These are phyloP conservation scores for Gisinianus flammeolus DNA, from an alignment of 2,888 invertebrate genomes.

Conservation along the genomic window DNA sequence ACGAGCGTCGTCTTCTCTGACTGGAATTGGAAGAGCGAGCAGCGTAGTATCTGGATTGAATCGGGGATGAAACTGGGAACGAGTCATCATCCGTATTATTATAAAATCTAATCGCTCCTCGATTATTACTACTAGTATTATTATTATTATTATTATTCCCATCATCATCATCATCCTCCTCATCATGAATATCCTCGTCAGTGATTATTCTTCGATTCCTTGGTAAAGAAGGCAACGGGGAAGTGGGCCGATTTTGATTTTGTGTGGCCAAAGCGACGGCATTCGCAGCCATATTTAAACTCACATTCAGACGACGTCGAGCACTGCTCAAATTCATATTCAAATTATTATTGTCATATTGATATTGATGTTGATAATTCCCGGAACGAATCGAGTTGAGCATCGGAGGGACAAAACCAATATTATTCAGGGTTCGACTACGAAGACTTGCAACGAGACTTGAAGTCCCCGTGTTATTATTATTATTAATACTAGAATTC, in stretches of 20 bases:
- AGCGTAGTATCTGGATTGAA: not conserved
- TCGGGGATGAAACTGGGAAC: too few species aligned
- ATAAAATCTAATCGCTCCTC: not conserved
- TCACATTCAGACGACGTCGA: not conserved
- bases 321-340: too few species aligned
- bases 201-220: too few species aligned
- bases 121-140: too few species aligned
- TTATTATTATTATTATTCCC: not conserved
- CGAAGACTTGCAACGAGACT: too few species aligned
- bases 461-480: too few species aligned
- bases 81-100: not conserved
- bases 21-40: not conserved
- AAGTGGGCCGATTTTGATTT: too few species aligned
- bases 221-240: not conserved
- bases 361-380: too few species aligned
- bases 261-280: not conserved
- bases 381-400: not conserved
- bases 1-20: not conserved
- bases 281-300: not conserved
- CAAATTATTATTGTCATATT: not conserved
- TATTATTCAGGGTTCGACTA: too few species aligned
- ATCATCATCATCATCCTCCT: not conserved
- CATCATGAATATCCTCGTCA: not conserved
- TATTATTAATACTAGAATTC: too few species aligned
- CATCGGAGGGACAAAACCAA: too few species aligned